Evolutionary conservation across 2,113 vertebrate species (phyloP).

Genomic region (Bubo scandiacus): DNA sequence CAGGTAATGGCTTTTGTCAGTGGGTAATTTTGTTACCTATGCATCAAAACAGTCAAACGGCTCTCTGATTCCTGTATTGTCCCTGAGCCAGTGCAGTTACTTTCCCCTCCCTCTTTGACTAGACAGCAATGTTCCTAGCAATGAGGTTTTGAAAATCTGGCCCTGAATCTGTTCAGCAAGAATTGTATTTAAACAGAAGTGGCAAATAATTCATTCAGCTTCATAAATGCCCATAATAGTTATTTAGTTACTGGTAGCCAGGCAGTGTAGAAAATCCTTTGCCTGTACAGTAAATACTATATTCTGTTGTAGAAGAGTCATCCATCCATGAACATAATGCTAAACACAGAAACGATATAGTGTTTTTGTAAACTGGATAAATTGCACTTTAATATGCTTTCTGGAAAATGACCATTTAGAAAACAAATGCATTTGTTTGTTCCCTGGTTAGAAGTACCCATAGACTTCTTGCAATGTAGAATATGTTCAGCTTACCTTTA

Average conservation of each 20-base stretch:
- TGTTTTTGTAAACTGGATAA: conserved; percentile 9
- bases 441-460: not conserved
- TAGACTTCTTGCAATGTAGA: not conserved
- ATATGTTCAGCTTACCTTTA: not conserved
- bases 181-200: not conserved
- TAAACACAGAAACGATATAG: not conserved
- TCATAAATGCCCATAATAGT: not conserved
- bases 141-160: not conserved
- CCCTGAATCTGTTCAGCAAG: not conserved
- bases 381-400: conserved; percentile 8
- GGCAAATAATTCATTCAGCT: conserved; percentile 9
- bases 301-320: not conserved
- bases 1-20: not conserved
- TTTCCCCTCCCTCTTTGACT: not conserved
- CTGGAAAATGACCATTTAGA: conserved; percentile 6
- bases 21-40: not conserved
- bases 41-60: not conserved
- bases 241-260: not conserved
- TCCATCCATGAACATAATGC: not conserved
- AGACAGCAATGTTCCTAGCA: not conserved
- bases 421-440: not conserved
- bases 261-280: not conserved
- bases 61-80: not conserved
- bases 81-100: not conserved
- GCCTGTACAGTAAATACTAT: not conserved